Conservation (phyloP, 1,140 invertebrate genomes). For the Mya arenaria region DNA sequence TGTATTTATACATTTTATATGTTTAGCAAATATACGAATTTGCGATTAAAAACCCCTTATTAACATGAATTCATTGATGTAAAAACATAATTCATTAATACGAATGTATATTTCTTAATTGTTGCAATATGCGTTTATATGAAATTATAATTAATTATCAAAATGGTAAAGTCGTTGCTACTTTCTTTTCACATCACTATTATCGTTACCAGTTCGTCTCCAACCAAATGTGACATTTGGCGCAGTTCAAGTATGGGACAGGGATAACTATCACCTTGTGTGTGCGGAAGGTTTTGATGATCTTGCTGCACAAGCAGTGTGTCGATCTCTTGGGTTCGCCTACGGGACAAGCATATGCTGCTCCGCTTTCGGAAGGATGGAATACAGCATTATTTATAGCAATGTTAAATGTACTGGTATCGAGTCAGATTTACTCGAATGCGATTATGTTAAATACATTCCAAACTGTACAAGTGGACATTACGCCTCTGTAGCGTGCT, state of each 20-base stretch:
- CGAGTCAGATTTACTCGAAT: conserved; percentile 53
- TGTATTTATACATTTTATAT: too few species aligned
- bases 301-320: conserved; percentile 61
- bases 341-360: conserved; percentile 60
- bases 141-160: too few species aligned
- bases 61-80: too few species aligned
- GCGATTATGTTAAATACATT: conserved; percentile 23
- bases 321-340: conserved; percentile 42
- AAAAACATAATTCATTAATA: too few species aligned
- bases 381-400: conserved; percentile 31
- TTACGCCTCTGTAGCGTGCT: conserved; percentile 65
- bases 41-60: too few species aligned
- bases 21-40: too few species aligned
- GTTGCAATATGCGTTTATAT: too few species aligned
- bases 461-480: conserved; percentile 47
- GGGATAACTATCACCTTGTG: conserved; percentile 55
- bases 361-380: conserved; percentile 52
- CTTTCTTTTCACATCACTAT: too few species aligned
- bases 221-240: conserved; percentile 60
- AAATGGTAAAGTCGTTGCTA: too few species aligned
- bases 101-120: too few species aligned
- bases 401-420: conserved; percentile 52
- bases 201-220: conserved; percentile 63
- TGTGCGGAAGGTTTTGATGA: conserved; percentile 68
- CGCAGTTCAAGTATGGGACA: conserved; percentile 57